A percentile compares a stretch with the other conserved stretches of the same genome.
Evolutionary conservation across 2,113 vertebrate species (phyloP).

Genomic region (Heterochromis multidens): DNA sequence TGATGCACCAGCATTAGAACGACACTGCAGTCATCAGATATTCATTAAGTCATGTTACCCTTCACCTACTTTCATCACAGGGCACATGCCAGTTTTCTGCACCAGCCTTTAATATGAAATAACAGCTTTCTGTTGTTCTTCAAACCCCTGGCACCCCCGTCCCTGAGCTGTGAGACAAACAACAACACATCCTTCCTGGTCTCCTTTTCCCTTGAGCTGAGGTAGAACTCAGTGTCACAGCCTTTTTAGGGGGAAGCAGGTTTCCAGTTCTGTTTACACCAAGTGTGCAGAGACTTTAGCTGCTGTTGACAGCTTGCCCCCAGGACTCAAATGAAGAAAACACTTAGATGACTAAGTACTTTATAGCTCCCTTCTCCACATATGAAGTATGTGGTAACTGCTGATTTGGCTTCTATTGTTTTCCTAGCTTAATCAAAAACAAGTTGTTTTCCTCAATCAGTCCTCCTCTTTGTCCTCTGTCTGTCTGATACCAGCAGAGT

Average conservation of each 20-base stretch:
- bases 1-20: neutral
- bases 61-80: conserved; percentile 8
- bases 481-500: neutral
- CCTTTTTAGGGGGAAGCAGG: neutral
- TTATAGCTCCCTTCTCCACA: neutral
- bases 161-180: neutral
- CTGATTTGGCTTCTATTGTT: conserved; percentile 4
- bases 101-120: neutral
- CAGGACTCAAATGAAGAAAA: conserved; percentile 5
- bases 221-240: neutral
- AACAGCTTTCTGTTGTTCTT: conserved; percentile 17
- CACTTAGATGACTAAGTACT: conserved; percentile 18
- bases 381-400: neutral
- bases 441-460: neutral
- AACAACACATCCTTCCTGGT: neutral
- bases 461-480: neutral
- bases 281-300: neutral
- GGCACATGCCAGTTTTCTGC: neutral
- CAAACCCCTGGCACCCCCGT: neutral
- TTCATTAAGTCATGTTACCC: neutral
- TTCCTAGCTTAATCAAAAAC: neutral
- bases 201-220: neutral
- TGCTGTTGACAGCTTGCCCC: neutral
- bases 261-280: neutral
- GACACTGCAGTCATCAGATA: neutral